Evolutionary conservation across 2,113 vertebrate species (phyloP).

Genomic region (Marmota monax): DNA sequence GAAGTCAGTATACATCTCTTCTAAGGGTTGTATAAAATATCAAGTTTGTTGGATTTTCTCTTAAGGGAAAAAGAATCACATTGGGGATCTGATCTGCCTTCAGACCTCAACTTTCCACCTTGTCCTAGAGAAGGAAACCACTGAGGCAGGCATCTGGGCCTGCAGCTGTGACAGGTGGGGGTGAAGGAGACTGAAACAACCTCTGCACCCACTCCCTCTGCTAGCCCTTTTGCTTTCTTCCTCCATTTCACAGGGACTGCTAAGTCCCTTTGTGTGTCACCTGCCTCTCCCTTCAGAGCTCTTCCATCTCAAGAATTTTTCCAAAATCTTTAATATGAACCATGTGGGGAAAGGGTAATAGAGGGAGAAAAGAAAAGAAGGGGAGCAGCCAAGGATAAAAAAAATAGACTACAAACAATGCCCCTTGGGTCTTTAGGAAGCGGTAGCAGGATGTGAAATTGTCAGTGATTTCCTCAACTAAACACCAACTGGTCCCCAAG

Average conservation of each 20-base stretch:
- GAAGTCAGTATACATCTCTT: background rate
- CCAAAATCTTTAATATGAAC: constrained; percentile 70
- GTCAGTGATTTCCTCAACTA: constrained; percentile 16
- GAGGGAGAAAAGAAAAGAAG: constrained; percentile 23
- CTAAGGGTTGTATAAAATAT: background rate
- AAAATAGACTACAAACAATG: background rate
- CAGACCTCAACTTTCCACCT: constrained; percentile 27
- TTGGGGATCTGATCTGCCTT: constrained; percentile 2
- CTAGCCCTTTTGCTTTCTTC: background rate
- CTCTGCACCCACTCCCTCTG: background rate
- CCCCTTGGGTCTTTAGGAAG: background rate
- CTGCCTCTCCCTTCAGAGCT: background rate
- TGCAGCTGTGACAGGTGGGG: background rate
- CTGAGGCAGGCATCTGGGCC: background rate
- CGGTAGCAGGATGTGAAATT: background rate
- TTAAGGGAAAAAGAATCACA: background rate
- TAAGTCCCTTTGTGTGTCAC: background rate
- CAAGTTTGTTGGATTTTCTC: background rate
- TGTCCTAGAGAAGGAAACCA: background rate
- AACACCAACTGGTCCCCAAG: background rate
- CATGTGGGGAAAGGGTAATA: background rate
- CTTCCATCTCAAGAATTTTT: constrained; percentile 2
- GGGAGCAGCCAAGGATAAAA: background rate
- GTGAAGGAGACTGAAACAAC: background rate
- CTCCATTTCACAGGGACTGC: background rate